These are phyloP conservation scores for Drosophila flavopinicola DNA, from an alignment of 2,888 invertebrate genomes.

Conservation along the genomic window DNA sequence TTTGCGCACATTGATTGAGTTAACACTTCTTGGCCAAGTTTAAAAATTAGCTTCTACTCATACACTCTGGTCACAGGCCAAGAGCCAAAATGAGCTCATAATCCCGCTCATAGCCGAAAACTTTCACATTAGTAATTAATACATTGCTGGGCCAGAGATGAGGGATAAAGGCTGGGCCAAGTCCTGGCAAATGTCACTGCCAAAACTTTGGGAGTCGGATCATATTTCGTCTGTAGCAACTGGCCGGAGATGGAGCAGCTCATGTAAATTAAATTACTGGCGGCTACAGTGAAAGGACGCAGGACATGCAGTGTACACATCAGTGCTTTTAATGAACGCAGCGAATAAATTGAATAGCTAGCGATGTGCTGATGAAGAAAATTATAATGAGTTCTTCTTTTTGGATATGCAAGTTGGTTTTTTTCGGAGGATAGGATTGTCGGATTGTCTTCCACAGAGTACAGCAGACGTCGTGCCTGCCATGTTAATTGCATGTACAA, in stretches of 20 bases:
- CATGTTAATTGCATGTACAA: conserved; percentile 72
- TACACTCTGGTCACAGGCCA: conserved; percentile 3
- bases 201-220: conserved; percentile 55
- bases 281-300: conserved; percentile 10
- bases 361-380: conserved; percentile 52
- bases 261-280: conserved; percentile 69
- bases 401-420: conserved; percentile 28
- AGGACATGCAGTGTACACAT: conserved; percentile 22
- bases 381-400: conserved; percentile 66
- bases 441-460: conserved; percentile 25
- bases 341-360: conserved; percentile 51
- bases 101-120: conserved; percentile 45
- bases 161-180: conserved; percentile 7
- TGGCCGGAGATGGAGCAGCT: conserved; percentile 36
- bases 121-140: conserved; percentile 73
- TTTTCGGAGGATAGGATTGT: conserved; percentile 24
- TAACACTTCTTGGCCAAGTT: conserved; percentile 71
- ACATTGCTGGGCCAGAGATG: conserved; percentile 21
- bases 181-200: conserved; percentile 42
- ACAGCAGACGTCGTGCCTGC: conserved; percentile 26
- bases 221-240: conserved; percentile 48
- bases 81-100: conserved; percentile 48
- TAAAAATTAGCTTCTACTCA: conserved; percentile 44
- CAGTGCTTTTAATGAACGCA: conserved; percentile 47
- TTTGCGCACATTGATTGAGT: conserved; percentile 67